Evolutionary conservation across 2,888 invertebrate genomes (phyloP), one percentile per base, ranked within the genome.

Genomic region (Cerastis rubricosa): DNA sequence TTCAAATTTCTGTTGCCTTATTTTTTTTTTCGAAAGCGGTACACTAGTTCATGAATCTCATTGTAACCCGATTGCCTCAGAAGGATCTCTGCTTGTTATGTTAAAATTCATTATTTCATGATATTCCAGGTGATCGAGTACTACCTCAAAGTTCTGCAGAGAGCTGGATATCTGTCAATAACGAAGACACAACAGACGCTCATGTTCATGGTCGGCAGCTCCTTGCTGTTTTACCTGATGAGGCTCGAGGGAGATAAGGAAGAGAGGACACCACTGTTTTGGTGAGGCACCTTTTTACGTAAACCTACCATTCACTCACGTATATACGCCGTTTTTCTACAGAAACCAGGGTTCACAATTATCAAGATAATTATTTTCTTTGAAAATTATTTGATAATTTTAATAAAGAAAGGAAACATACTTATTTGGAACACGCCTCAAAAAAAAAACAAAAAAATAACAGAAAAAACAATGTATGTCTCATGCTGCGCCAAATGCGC

Each of bases 211-310:
- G 14, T 94, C 22, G 96, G 97, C 17, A 97, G 96, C 78, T 92
- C 96, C 17, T 76, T 95, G 59, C 94, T 97, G 9, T 97, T 97
- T 91, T 97, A 97, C 80, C 91, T 97, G 11, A 96, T 97, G 96
- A 90, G 97, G 64, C 91, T 96, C 81, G 96, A 97, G 80, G 96
- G 95, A 76, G 96, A 96, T 2, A 97, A 93, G 76, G 90, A 93
- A 74, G 84, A 93, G 74, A 90, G 94, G 81, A 96, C 96, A 0
- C 93, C 95, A 5, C 85, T 97, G 54, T 92, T 97, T 78, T 97
- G 97, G 97, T 96, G 90, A 90, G 91, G 82, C 40, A 49, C 4
- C 17, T 35, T 29, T 17, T 35, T 25, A 5, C 17, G 17, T 6
- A 40, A 40, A 40, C 40, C 40, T 40, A 40, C 40, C 40, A 8